A percentile compares a stretch with the other conserved stretches of the same genome.
These are phyloP conservation scores for Mormyrus iriodes DNA, from an alignment of 2,113 vertebrate species.

Conservation along the genomic window DNA sequence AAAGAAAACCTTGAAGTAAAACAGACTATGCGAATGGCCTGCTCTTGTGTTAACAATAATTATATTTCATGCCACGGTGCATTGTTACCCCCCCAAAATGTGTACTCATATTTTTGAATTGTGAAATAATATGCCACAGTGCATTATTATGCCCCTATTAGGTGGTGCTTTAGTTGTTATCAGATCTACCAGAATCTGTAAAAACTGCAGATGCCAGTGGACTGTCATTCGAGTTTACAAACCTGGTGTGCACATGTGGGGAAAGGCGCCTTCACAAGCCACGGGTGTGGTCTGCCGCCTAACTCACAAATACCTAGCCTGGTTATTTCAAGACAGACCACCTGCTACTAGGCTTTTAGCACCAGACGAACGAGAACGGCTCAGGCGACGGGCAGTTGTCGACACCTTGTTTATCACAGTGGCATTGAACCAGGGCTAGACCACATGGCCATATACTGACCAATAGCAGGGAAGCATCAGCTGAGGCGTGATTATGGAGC, in stretches of 20 bases:
- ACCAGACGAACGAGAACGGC: conserved; percentile 41
- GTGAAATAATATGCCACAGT: background rate
- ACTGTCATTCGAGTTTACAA: background rate
- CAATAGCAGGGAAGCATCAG: background rate
- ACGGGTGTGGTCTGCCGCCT: conserved; percentile 17
- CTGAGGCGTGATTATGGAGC: background rate
- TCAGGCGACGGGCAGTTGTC: conserved; percentile 34
- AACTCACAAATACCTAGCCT: background rate
- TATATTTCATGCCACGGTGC: background rate
- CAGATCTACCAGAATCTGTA: background rate
- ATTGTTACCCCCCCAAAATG: background rate
- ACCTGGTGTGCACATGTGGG: background rate
- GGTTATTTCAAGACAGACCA: conserved; percentile 57
- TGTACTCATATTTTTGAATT: background rate
- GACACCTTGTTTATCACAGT: conserved; percentile 37
- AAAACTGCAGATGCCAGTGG: background rate
- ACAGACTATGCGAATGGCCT: too few species aligned
- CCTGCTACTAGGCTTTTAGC: conserved; percentile 53
- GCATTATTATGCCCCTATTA: background rate
- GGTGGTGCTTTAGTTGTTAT: background rate
- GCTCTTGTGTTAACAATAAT: background rate
- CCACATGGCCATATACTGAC: conserved; percentile 15
- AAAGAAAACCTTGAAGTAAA: background rate
- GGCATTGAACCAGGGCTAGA: conserved; percentile 19
- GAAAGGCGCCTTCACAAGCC: too few species aligned